phyloP scores from a whole-genome alignment of 1,140 invertebrate genomes.

The Bradysia coprophila region DNA sequence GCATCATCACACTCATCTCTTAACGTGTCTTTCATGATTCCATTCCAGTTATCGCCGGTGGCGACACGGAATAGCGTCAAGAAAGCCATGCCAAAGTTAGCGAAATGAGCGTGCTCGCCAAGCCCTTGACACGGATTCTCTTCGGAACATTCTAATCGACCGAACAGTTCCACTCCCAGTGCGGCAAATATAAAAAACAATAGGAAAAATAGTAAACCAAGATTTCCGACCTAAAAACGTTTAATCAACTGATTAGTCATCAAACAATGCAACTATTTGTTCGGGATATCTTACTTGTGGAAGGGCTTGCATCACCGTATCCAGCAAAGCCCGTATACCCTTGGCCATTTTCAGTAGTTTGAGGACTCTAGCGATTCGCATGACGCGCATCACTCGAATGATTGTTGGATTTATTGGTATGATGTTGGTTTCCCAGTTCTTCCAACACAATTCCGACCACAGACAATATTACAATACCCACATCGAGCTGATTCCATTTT shows the following conservation, averaged over 20 bases:
- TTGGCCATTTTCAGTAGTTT: constrained; percentile 99
- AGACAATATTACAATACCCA: constrained; percentile 91
- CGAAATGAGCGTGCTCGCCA: constrained; percentile 97
- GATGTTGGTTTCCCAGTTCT: constrained; percentile 90
- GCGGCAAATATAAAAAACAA: constrained; percentile 99
- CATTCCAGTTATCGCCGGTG: constrained; percentile 99
- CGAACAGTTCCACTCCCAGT: constrained; percentile 95
- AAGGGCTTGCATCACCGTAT: constrained; percentile 98
- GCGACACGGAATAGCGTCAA: constrained; percentile 96
- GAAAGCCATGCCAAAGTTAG: constrained; percentile 99
- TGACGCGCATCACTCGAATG: constrained; percentile 94
- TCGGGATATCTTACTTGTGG: constrained; percentile 66
- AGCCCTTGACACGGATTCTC: constrained; percentile 94
- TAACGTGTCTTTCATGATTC: constrained; percentile 99
- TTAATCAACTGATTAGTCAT: too few species aligned
- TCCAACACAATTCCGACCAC: constrained; percentile 96
- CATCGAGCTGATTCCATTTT: constrained; percentile 97
- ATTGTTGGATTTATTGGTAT: constrained; percentile 98
- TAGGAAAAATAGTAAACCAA: constrained; percentile 94
- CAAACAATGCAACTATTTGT: too few species aligned
- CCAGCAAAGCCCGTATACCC: constrained; percentile 89
- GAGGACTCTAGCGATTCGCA: constrained; percentile 91
- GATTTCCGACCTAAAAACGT: constrained; percentile 61
- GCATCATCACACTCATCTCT: constrained; percentile 84
- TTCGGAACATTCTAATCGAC: constrained; percentile 88